Conservation (phyloP, 2,113 vertebrate genomes). For the Tichodroma muraria region DNA sequence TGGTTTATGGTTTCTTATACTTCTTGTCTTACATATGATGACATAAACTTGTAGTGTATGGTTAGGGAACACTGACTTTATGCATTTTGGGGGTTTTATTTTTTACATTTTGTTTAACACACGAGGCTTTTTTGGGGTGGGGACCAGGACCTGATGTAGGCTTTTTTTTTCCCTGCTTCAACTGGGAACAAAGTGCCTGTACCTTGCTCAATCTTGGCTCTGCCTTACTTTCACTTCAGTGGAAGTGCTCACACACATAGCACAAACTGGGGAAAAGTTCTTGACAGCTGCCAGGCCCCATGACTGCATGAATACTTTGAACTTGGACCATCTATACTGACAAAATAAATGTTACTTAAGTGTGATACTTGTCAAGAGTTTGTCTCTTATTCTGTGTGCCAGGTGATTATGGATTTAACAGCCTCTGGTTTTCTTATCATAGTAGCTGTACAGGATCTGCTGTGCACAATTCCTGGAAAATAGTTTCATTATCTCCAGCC, state of each 20-base stretch:
- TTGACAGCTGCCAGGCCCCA: neutral
- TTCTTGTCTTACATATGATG: conserved; percentile 50
- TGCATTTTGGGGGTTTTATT: conserved; percentile 30
- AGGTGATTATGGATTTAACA: too few relatives aligned
- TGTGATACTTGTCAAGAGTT: neutral
- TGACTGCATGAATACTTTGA: conserved; percentile 47
- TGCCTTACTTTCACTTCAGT: conserved; percentile 62
- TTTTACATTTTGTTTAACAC: conserved; percentile 58
- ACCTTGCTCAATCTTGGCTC: conserved; percentile 54
- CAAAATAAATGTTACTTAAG: conserved; percentile 52
- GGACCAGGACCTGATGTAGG: conserved; percentile 46
- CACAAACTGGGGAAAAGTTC: conserved; percentile 35
- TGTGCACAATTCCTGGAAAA: accelerated
- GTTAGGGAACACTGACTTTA: conserved; percentile 33
- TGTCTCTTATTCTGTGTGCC: accelerated
- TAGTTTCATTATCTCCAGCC: accelerated
- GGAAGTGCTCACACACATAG: conserved; percentile 34
- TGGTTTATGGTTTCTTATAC: conserved; percentile 20
- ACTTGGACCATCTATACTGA: conserved; percentile 45
- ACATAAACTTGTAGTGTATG: conserved; percentile 12
- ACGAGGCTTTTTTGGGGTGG: neutral
- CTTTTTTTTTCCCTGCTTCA: conserved; percentile 49
- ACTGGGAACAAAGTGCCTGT: conserved; percentile 63
- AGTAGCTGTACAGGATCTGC: neutral
- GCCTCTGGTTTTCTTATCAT: accelerated